Base-by-base conservation (phyloP, 2,888 invertebrate genomes). In the Taphrorychus bicolor region DNA sequence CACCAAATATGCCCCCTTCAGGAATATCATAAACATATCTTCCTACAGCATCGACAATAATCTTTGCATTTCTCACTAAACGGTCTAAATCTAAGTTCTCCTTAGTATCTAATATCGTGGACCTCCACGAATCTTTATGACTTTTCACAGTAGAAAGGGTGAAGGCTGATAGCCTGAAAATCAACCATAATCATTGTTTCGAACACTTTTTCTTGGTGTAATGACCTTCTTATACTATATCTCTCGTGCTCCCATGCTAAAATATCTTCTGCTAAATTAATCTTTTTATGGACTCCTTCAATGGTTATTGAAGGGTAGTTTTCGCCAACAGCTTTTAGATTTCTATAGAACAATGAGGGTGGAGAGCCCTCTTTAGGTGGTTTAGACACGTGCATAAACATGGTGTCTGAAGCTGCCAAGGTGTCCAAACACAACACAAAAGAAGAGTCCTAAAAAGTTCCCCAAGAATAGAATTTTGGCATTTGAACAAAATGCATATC, bases 211-310 rank as follows among this genome's bases (percentile, higher is more conserved):
- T 45, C 11, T 14, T 23, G 24, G 16, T 16, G 5, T 45, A 4
- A 40, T 17, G 58, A 69, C 69, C 70, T 56, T 62, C 94, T 87
- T 74, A 98, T 95, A 80, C 96, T 97, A 83, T 93, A 98, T 72
- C 95, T 85, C 82, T 99, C 98, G 78, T 99, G 98, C 78, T 98
- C 97, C 98, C 98, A 99, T 0, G 96, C 93, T 22, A 97, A 82
- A 61, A 91, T 86, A 73, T 94, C 93, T 59, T 97, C 96, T 0
- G 95, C 96, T 60, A 98, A 84, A 84, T 97, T 97, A 74, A 99
- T 98, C 85, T 98, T 98, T 84, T 98, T 98, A 78, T 98, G 97
- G 5, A 90, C 87, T 51, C 92, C 86, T 69, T 91, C 89, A 9
- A 91, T 84, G 3, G 83, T 83, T 1, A 85, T 80, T 0, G 82